A percentile compares a stretch with the other conserved stretches of the same genome.
Conservation (phyloP, 2,888 invertebrate species). For the Beris morrisii region DNA sequence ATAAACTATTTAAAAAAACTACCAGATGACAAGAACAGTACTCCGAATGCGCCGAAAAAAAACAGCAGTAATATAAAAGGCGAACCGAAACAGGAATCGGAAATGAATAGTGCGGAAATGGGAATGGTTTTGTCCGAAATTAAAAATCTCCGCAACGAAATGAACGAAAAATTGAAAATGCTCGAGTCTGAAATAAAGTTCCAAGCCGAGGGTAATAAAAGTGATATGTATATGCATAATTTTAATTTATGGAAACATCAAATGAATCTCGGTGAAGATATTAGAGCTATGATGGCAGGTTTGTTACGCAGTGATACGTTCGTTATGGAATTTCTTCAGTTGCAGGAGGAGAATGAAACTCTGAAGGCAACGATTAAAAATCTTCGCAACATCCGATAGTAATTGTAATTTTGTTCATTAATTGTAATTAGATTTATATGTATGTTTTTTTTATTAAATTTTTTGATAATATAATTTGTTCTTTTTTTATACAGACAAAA, state of each 20-base stretch:
- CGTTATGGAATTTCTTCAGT: conserved; percentile 47
- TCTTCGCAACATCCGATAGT: conserved; percentile 18
- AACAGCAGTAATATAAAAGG: not conserved
- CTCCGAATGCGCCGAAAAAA: conserved; percentile 44
- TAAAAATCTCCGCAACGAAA: conserved; percentile 43
- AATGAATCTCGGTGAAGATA: conserved; percentile 43
- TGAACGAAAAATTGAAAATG: conserved; percentile 46
- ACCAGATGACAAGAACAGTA: conserved; percentile 48
- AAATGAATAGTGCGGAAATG: not conserved
- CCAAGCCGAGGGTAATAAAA: conserved; percentile 45
- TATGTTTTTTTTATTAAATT: not conserved
- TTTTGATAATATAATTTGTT: not conserved
- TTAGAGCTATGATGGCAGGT: conserved; percentile 46
- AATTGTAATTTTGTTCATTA: conserved; percentile 8
- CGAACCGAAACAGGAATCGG: not conserved
- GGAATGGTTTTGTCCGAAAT: conserved; percentile 31
- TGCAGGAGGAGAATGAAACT: conserved; percentile 49
- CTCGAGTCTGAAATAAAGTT: conserved; percentile 49
- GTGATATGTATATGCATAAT: conserved; percentile 46
- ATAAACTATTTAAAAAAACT: conserved; percentile 43
- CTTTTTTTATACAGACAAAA: too few relatives aligned
- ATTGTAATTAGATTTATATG: not conserved
- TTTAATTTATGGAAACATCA: conserved; percentile 47
- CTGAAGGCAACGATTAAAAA: conserved; percentile 42
- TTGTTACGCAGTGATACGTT: conserved; percentile 50